Percentiles rank a stretch among this genome's conserved stretches.
Conservation (phyloP, 2,888 invertebrate genomes). For the Ecliptopera silaceata region DNA sequence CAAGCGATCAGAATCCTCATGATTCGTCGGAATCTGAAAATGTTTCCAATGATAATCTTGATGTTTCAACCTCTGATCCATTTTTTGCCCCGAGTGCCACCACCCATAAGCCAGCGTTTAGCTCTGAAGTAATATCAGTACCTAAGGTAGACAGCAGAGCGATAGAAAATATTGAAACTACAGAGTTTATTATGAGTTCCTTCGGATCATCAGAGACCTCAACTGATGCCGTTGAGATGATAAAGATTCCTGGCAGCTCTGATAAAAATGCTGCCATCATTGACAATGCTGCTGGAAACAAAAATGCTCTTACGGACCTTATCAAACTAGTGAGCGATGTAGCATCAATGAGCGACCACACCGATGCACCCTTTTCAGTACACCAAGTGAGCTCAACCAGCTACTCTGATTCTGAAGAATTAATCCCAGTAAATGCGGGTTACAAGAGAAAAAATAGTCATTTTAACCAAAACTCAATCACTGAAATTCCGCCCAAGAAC, state of each 20-base stretch:
- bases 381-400: constrained; percentile 47
- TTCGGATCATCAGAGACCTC: constrained; percentile 66
- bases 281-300: constrained; percentile 52
- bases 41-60: constrained; percentile 51
- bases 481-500: constrained; percentile 66
- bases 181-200: constrained; percentile 64
- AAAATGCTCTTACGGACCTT: constrained; percentile 66
- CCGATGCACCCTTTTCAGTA: constrained; percentile 45
- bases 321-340: constrained; percentile 75
- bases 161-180: constrained; percentile 66
- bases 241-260: constrained; percentile 61
- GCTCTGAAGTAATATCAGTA: constrained; percentile 55
- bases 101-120: constrained; percentile 47
- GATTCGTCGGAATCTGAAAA: constrained; percentile 57
- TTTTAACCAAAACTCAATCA: constrained; percentile 72
- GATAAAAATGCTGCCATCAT: constrained; percentile 59
- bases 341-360: constrained; percentile 71
- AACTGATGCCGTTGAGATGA: constrained; percentile 67
- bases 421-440: constrained; percentile 71
- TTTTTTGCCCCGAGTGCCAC: constrained; percentile 42
- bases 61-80: constrained; percentile 50
- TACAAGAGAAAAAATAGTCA: constrained; percentile 77
- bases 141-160: constrained; percentile 50
- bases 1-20: constrained; percentile 74
- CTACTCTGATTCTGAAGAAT: constrained; percentile 71